Evolutionary conservation across 2,888 invertebrate genomes (phyloP).

Genomic region (Matsumyia berberina): DNA sequence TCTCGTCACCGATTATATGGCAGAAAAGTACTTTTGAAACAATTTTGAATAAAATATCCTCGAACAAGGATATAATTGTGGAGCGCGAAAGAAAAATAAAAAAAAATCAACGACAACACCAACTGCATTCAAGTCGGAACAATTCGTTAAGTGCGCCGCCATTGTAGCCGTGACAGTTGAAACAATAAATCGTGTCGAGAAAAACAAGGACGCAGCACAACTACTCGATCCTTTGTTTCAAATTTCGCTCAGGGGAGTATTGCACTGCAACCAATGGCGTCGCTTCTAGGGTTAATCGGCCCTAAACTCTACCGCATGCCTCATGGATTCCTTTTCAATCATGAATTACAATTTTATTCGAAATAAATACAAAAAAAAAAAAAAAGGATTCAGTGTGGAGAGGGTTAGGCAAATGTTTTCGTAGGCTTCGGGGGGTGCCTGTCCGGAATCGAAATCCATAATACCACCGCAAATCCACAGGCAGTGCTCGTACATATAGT

Average conservation of each 20-base stretch:
- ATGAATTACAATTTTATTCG: constrained; percentile 71
- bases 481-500: constrained; percentile 9
- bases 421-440: constrained; percentile 72
- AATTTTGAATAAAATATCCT: constrained; percentile 56
- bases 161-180: constrained; percentile 70
- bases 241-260: constrained; percentile 49
- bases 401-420: constrained; percentile 62
- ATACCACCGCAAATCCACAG: constrained; percentile 56
- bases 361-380: constrained; percentile 61
- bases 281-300: constrained; percentile 44
- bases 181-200: constrained; percentile 61
- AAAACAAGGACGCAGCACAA: constrained; percentile 49
- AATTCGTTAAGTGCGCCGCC: constrained; percentile 64
- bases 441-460: neutral
- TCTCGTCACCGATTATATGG: constrained; percentile 27
- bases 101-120: constrained; percentile 17
- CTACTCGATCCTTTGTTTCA: constrained; percentile 73
- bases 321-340: constrained; percentile 13
- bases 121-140: constrained; percentile 59
- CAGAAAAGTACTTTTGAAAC: constrained; percentile 49
- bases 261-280: constrained; percentile 60
- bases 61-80: constrained; percentile 38
- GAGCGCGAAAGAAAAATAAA: too few species aligned
- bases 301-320: constrained; percentile 18
- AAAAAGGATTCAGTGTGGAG: constrained; percentile 55